phyloP scores from a whole-genome alignment of 2,888 invertebrate species.

The Tanypteryx hageni region DNA sequence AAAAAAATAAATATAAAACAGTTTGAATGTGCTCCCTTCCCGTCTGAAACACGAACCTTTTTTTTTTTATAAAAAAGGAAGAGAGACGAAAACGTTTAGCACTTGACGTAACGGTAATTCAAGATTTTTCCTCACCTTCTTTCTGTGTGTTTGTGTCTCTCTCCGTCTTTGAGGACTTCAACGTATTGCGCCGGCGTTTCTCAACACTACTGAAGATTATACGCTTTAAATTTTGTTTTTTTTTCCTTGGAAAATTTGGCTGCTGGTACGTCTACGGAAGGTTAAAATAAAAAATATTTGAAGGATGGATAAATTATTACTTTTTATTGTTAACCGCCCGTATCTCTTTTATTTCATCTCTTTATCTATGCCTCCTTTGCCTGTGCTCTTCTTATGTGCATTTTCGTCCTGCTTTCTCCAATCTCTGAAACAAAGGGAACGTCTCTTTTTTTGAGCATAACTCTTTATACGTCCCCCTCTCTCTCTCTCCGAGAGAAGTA shows the following conservation, averaged over 20 bases:
- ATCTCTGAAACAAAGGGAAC: too few species aligned
- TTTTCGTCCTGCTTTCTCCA: too few species aligned
- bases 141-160: too few species aligned
- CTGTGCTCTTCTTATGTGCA: not conserved
- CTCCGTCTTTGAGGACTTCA: too few species aligned
- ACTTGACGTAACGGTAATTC: too few species aligned
- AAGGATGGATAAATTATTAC: not conserved
- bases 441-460: too few species aligned
- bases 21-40: not conserved
- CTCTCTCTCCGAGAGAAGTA: too few species aligned
- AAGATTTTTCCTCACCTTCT: too few species aligned
- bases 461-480: too few species aligned
- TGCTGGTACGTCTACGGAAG: not conserved
- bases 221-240: not conserved
- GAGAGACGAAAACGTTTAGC: too few species aligned
- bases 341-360: not conserved
- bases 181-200: too few species aligned
- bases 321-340: not conserved
- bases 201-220: not conserved
- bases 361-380: not conserved
- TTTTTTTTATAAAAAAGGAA: too few species aligned
- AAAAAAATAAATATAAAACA: not conserved
- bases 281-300: not conserved
- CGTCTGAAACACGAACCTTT: not conserved
- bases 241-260: not conserved